A percentile compares a stretch with the other conserved stretches of the same genome.
These are phyloP conservation scores for Melanerpes aurifrons DNA, from an alignment of 2,113 vertebrate genomes.

Conservation along the genomic window DNA sequence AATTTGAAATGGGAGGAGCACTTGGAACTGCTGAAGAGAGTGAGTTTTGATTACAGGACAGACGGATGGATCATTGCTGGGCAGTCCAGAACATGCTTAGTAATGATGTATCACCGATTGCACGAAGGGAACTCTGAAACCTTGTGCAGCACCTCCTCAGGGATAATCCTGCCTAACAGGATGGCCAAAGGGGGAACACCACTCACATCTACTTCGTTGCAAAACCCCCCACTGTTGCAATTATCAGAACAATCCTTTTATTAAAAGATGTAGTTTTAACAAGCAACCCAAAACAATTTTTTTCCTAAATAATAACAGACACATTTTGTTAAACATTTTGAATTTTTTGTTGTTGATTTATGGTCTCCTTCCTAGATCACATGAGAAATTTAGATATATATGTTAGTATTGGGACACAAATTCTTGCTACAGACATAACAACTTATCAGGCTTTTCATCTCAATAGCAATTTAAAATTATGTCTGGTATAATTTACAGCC, in stretches of 20 bases:
- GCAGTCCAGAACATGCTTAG: not conserved
- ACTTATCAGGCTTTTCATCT: not conserved
- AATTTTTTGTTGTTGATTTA: not conserved
- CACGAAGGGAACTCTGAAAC: not conserved
- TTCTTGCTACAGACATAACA: not conserved
- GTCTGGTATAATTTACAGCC: not conserved
- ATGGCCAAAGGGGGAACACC: not conserved
- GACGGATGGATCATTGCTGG: not conserved
- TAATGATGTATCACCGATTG: not conserved
- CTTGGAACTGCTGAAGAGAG: not conserved
- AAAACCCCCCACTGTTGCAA: not conserved
- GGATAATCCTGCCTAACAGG: not conserved
- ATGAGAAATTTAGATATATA: not conserved
- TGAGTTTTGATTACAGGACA: not conserved
- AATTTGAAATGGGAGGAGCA: not conserved
- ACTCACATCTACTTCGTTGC: not conserved
- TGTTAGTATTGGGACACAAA: not conserved
- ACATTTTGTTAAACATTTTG: not conserved
- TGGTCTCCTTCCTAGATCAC: not conserved
- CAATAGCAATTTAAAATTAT: constrained; percentile 11
- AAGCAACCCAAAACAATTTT: not conserved
- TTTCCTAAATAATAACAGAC: not conserved
- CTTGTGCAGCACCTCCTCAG: not conserved
- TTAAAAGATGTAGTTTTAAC: not conserved
- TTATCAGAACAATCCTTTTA: not conserved